Evolutionary conservation across 1,140 invertebrate species (phyloP), one percentile per base, ranked within the genome.

Genomic region (Gryon sp.): DNA sequence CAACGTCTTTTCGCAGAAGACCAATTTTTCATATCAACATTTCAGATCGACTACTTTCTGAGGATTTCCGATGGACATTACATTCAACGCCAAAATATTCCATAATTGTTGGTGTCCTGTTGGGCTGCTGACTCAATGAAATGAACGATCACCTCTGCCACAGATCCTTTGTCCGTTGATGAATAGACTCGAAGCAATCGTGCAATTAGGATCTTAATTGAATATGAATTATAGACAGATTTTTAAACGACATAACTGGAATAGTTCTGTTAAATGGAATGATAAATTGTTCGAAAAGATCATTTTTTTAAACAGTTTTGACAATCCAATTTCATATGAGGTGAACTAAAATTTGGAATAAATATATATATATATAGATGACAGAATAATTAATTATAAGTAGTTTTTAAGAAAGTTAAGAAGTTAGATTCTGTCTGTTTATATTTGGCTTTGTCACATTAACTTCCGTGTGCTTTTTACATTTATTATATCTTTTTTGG

Each of bases 1-100:
- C 48, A 46, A 80, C 74, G 79, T 76, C 69, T 69, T 62, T 75
- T 73, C 36, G 60, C 43, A 32, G n/a, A 20, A 19, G 34, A 26
- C 32, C 36, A 19, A 48, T 28, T 78, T 52, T 73, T 53, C 38
- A n/a, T n/a, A n/a, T n/a, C n/a, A n/a, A n/a, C n/a, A n/a, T n/a
- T n/a, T 59, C 43, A 52, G 19, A 70, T 70, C 15, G 11, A 36
- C 32, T 12, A 55, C 72, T 75, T 73, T 22, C 28, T 12, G n/a
- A n/a, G n/a, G n/a, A n/a, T n/a, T n/a, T n/a, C n/a, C n/a, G n/a
- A n/a, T n/a, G n/a, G n/a, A n/a, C n/a, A n/a, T n/a, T n/a, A n/a
- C n/a, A n/a, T n/a, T n/a, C n/a, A n/a, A n/a, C n/a, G n/a, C n/a
- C n/a, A n/a, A n/a, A n/a, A n/a, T n/a, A n/a, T n/a, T n/a, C n/a